A percentile compares a stretch with the other conserved stretches of the same genome.
phyloP scores from a whole-genome alignment of 2,797 vertebrate species.

The Microtus agrestis region DNA sequence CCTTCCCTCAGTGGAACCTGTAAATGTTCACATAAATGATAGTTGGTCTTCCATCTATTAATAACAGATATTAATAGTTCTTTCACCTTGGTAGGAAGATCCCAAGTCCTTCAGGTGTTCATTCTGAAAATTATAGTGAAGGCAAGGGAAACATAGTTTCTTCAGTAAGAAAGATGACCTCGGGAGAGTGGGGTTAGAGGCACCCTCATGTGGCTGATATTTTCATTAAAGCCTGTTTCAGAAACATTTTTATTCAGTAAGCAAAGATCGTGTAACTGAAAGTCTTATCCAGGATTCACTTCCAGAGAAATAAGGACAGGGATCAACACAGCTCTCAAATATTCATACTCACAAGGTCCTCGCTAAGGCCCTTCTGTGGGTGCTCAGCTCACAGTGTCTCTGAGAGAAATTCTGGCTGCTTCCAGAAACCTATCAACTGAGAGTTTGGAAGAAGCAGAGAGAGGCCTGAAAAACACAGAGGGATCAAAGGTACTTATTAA shows the following conservation, averaged over 20 bases:
- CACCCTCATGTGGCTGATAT: background rate
- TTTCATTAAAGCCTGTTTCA: constrained; percentile 37
- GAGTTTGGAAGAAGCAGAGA: constrained; percentile 56
- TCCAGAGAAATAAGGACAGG: constrained; percentile 7
- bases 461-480: constrained; percentile 61
- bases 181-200: background rate
- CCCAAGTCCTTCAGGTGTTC: background rate
- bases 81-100: background rate
- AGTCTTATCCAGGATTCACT: background rate
- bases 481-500: constrained; percentile 46
- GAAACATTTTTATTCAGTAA: constrained; percentile 11
- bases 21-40: background rate
- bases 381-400: background rate
- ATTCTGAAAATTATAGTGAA: background rate
- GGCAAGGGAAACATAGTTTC: background rate
- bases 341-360: background rate
- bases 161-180: background rate
- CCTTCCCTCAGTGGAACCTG: background rate
- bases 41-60: background rate
- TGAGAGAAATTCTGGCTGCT: background rate
- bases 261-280: background rate
- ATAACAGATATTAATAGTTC: too few species aligned
- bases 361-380: background rate
- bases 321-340: background rate
- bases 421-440: constrained; percentile 58